Evolutionary conservation across 2,888 invertebrate genomes (phyloP).

Genomic region (Nineta flava): DNA sequence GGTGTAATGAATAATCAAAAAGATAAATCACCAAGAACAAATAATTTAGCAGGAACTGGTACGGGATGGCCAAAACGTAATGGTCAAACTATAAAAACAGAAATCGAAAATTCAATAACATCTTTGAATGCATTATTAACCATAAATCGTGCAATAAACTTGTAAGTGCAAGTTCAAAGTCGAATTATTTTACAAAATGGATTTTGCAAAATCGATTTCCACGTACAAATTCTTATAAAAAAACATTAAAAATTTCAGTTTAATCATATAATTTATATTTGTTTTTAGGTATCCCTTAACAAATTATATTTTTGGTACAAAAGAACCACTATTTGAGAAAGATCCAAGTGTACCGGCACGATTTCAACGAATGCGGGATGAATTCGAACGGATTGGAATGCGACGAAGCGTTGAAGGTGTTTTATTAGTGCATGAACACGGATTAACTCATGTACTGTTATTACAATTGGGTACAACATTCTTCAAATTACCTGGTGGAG

Average conservation of each 20-base stretch:
- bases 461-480: slow-evolving; percentile 97
- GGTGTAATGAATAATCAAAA: too few relatives aligned
- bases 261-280: slow-evolving; percentile 12
- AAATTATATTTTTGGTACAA: slow-evolving; percentile 99
- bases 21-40: not conserved
- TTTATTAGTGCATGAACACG: slow-evolving; percentile 92
- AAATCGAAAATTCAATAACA: slow-evolving; percentile 25
- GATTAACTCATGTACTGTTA: slow-evolving; percentile 89
- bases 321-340: slow-evolving; percentile 95
- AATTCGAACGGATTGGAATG: slow-evolving; percentile 96
- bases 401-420: slow-evolving; percentile 72
- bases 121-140: slow-evolving; percentile 41
- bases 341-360: slow-evolving; percentile 97
- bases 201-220: not conserved
- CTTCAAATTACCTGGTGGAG: slow-evolving; percentile 98
- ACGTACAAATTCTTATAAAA: not conserved
- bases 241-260: too few relatives aligned
- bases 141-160: slow-evolving; percentile 72
- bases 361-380: slow-evolving; percentile 96
- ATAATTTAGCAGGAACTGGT: slow-evolving; percentile 26
- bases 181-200: not conserved
- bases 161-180: slow-evolving; percentile 38
- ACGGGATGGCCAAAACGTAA: slow-evolving; percentile 56
- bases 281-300: slow-evolving; percentile 71
- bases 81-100: slow-evolving; percentile 27